A percentile compares a stretch with the other conserved stretches of the same genome.
These are phyloP conservation scores for Aphis craccivora DNA, from an alignment of 1,140 invertebrate genomes.

Conservation along the genomic window DNA sequence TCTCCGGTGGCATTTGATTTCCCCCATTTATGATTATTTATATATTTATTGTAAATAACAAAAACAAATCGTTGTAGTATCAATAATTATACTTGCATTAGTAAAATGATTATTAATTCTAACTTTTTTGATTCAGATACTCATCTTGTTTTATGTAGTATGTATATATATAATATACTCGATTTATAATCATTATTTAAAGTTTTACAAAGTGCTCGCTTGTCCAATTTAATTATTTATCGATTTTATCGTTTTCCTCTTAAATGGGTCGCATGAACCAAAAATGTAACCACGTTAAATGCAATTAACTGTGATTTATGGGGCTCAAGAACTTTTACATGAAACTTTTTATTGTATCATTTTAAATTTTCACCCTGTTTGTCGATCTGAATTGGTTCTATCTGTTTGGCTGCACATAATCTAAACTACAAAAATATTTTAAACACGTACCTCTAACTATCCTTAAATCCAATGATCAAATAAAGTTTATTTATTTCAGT, in stretches of 20 bases:
- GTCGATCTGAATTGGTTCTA: neutral
- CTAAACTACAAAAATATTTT: constrained; percentile 14
- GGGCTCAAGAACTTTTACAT: neutral
- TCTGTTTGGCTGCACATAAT: neutral
- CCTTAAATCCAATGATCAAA: neutral
- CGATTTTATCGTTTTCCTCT: neutral
- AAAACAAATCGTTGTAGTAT: neutral
- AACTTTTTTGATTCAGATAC: neutral
- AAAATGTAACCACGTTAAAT: neutral
- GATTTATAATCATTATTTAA: constrained; percentile 25
- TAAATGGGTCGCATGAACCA: neutral
- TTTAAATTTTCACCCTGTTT: neutral
- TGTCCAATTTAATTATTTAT: constrained; percentile 23
- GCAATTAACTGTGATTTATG: constrained; percentile 2
- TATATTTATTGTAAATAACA: neutral
- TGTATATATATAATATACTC: neutral
- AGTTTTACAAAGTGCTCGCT: neutral
- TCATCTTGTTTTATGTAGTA: neutral
- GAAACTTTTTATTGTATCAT: neutral
- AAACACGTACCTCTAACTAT: neutral
- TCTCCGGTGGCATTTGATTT: neutral
- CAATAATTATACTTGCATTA: neutral
- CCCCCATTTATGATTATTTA: neutral
- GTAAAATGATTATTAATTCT: neutral
- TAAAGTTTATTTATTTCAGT: neutral